Conservation (phyloP, 2,797 vertebrate genomes). For the Ctenopoma kingsleyae region DNA sequence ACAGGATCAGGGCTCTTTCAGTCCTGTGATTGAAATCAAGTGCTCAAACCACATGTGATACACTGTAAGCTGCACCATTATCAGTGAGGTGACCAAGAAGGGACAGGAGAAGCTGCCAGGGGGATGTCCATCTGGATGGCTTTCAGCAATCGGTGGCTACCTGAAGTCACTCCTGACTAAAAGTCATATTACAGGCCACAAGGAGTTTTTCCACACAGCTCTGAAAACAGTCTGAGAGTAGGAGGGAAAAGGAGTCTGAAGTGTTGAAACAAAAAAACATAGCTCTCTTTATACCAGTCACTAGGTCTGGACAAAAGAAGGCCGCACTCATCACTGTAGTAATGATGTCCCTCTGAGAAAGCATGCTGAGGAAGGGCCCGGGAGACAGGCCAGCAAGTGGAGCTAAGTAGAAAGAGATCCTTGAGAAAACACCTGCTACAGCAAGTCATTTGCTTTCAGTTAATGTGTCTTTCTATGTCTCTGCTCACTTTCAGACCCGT, state of each 20-base stretch:
- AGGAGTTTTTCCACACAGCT: conserved; percentile 5
- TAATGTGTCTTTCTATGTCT: not conserved
- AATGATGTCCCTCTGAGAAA: conserved; percentile 14
- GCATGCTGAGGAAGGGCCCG: conserved; percentile 13
- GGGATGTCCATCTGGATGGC: not conserved
- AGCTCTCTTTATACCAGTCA: not conserved
- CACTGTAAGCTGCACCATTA: too few species aligned
- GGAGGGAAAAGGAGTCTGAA: conserved; percentile 2
- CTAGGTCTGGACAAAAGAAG: conserved; percentile 13
- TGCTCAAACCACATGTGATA: too few species aligned
- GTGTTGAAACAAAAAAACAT: conserved; percentile 2
- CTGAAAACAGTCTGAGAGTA: conserved; percentile 6
- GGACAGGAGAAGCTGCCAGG: not conserved
- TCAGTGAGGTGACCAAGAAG: not conserved
- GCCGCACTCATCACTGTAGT: conserved; percentile 19
- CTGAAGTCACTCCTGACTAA: not conserved
- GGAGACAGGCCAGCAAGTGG: not conserved
- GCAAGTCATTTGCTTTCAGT: not conserved
- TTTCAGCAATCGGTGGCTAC: not conserved
- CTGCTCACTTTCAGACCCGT: not conserved
- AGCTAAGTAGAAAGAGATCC: not conserved
- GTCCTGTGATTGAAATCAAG: too few species aligned
- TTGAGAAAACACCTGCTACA: not conserved
- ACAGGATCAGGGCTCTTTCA: too few species aligned
- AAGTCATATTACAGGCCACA: not conserved